These are phyloP conservation scores for Plutella xylostella DNA, from an alignment of 2,888 invertebrate genomes.

Conservation along the genomic window DNA sequence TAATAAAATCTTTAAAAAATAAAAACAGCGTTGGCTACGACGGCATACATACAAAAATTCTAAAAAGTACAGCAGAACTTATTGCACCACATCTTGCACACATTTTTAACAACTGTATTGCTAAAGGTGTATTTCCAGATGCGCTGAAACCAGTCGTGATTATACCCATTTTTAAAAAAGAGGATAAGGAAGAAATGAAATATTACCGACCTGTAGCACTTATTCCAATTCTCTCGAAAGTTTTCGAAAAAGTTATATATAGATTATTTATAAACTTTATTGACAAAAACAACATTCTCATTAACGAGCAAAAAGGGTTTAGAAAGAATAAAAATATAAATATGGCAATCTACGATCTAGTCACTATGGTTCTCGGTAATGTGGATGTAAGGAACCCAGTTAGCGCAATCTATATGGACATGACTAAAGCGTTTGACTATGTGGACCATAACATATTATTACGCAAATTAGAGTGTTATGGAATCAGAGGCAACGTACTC, in stretches of 20 bases:
- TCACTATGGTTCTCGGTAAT: not conserved
- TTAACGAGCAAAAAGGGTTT: not conserved
- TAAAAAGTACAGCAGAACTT: not conserved
- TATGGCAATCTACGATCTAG: not conserved
- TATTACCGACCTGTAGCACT: constrained; percentile 1
- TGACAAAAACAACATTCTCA: not conserved
- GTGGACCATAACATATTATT: too few species aligned
- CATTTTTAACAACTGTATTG: not conserved
- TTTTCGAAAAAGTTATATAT: not conserved
- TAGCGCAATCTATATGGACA: not conserved
- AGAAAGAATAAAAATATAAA: not conserved
- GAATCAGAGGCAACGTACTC: too few species aligned
- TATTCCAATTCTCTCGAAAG: not conserved
- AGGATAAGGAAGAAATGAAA: not conserved
- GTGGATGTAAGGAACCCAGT: not conserved
- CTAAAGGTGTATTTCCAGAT: not conserved
- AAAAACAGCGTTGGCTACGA: not conserved
- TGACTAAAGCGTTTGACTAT: constrained; percentile 1
- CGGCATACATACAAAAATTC: not conserved
- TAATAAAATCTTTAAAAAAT: not conserved
- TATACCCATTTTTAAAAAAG: constrained; percentile 1
- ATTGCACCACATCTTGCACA: not conserved
- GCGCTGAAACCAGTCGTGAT: not conserved
- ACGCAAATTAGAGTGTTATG: too few species aligned
- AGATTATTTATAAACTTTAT: not conserved